Evolutionary conservation across 2,113 vertebrate genomes (phyloP).

Genomic region (Phoxinus phoxinus): DNA sequence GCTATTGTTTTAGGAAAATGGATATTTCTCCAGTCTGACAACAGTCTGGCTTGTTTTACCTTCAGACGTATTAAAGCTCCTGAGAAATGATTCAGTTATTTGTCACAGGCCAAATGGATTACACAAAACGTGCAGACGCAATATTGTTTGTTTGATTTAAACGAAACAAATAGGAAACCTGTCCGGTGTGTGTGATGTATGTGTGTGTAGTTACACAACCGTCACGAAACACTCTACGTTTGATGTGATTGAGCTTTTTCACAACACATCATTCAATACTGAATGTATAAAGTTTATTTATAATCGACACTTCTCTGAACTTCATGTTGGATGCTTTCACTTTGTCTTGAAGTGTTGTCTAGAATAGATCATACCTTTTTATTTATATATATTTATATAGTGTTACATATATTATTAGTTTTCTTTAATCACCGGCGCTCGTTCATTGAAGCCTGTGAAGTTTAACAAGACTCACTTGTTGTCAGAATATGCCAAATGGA

Average conservation of each 20-base stretch:
- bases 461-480: no score
- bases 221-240: neutral
- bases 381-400: no score
- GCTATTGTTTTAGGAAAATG: constrained; percentile 59
- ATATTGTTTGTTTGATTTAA: constrained; percentile 30
- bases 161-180: constrained; percentile 11
- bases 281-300: neutral
- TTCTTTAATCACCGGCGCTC: no score
- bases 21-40: constrained; percentile 55
- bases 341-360: no score
- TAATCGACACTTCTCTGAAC: no score
- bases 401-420: no score
- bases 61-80: constrained; percentile 48
- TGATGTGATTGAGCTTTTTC: neutral
- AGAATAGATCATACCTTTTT: no score
- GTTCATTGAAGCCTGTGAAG: no score
- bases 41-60: constrained; percentile 51
- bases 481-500: no score
- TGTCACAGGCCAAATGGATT: constrained; percentile 50
- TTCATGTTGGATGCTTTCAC: no score
- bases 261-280: neutral
- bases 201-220: constrained; percentile 3
- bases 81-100: constrained; percentile 50
- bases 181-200: neutral
- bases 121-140: constrained; percentile 4